Evolutionary conservation across 2,888 invertebrate species (phyloP), one percentile per base, ranked within the genome.

Genomic region (Psylliodes chrysocephalus): DNA sequence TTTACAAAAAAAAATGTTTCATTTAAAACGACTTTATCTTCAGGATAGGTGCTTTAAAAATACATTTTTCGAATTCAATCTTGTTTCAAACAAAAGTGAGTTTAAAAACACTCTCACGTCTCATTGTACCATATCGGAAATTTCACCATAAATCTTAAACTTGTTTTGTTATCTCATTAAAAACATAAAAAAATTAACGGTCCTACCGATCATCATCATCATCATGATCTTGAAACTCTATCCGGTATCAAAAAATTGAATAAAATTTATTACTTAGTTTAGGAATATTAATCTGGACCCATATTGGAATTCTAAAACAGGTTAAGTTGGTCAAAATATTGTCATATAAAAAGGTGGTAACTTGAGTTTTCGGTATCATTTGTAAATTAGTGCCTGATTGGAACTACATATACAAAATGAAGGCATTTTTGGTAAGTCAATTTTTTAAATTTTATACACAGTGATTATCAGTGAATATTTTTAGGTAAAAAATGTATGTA

Each of bases 401-500:
- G 52, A 59, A 40, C 51, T 63, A 35, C 54, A 49, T 52, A 63
- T 51, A 54, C 30, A 64, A 61, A n/a, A 69, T 69, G 69, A 69
- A 66, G 54, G 54, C 19, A 15, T 65, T 66, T 44, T 38, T 69
- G 69, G 69, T 69, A 60, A 69, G 69, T 69, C 22, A 22, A 22
- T 22, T 22, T 22, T 22, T 22, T 22, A 4, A 22, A 22, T 22
- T 22, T 4, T 6, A 22, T 22, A 22, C 6, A 22, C 22, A 22
- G 22, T 22, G 2, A 22, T n/a, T n/a, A n/a, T n/a, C n/a, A n/a
- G n/a, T n/a, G n/a, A n/a, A n/a, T n/a, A n/a, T n/a, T n/a, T n/a
- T n/a, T n/a, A n/a, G n/a, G n/a, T n/a, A n/a, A n/a, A n/a, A n/a
- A n/a, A n/a, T n/a, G n/a, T n/a, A n/a, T n/a, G n/a, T n/a, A n/a